Base-by-base conservation (phyloP, 2,797 vertebrate genomes). In the Brachyrhaphis roseni region DNA sequence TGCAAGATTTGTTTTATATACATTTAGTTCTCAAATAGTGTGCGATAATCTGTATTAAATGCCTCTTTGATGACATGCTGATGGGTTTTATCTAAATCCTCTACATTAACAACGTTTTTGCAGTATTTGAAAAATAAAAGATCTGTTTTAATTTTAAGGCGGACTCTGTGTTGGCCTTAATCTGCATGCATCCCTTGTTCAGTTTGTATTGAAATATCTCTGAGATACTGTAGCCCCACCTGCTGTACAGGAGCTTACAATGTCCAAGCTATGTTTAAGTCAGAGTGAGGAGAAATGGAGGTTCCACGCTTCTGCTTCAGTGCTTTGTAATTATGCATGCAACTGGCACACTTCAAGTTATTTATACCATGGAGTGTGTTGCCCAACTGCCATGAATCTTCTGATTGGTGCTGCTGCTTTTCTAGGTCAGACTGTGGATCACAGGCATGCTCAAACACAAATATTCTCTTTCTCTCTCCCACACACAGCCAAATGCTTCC, bases 371-470 rank as follows among this genome's bases (percentile, higher is more conserved):
- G 82, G 77, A 87, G 92, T 36, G 87, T 91, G 89, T 93, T 90
- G 90, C 89, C 91, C 90, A 91, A 91, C 86, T 91, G 91, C 88
- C 91, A 90, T 72, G 59, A 75, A 88, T 85, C 84, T 81, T 84
- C 84, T 88, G 91, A 93, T 88, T 94, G 93, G 90, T 86, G 79
- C 84, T 72, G 72, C 85, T 86, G 93, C 89, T 94, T 96, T 96
- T 96, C 93, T 96, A 91, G 95, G 95, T 96, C 95, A 96, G 91
- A 92, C 84, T 46, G 78, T 78, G 79, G 90, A 89, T 90, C 84
- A 73, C 84, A 88, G 45, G 59, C 83, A 72, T 57, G 79, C 59
- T 72, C 76, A 80, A 74, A 77, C 80, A 81, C 81, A 89, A 86
- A 92, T 86, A 86, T 89, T 88, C 88, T 78, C 77, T 84, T 78